Evolutionary conservation across 2,113 vertebrate genomes (phyloP), one percentile per base, ranked within the genome.

Genomic region (Electrona antarctica): DNA sequence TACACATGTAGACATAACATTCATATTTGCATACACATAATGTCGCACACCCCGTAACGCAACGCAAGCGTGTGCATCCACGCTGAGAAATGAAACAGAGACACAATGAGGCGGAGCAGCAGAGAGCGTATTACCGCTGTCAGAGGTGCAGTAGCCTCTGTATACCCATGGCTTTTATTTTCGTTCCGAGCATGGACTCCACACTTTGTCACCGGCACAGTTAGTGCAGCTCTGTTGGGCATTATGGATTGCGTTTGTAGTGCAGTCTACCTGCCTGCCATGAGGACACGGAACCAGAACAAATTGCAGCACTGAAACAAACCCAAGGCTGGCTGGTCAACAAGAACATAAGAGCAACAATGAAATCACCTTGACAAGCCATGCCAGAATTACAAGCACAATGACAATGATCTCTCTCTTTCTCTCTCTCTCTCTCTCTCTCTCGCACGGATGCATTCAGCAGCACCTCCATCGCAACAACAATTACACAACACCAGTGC

Each of bases 61-160:
- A 33, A 29, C 3, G 3, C 33, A 41, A 6, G 7, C 6, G 33
- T 45, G 59, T 61, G 59, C 60, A 12, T 7, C 6, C 60, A 15
- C 33, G 5, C 33, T n/a, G 8, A 61, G 60, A 41, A 6, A 41
- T 41, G 33, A 41, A 41, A 41, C 33, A 41, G 3, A 41, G 33
- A 41, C 33, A 41, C 33, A 2, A 3, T 21, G 5, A 6, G n/a
- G 60, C 64, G 64, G 61, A 50, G 64, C 59, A 58, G 85, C 79
- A 77, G 62, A 78, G 79, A 64, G 76, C 76, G 85, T 81, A 87
- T 85, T 85, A 86, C 70, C 76, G 62, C 64, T 84, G 81, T 86
- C 81, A 85, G 51, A 76, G 68, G 69, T 82, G 21, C 21, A 21
- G 21, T 21, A 21, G 21, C 21, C 21, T 21, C 21, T 21, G 21